These are phyloP conservation scores for Chorisops tibialis DNA, from an alignment of 2,888 invertebrate genomes.

Conservation along the genomic window DNA sequence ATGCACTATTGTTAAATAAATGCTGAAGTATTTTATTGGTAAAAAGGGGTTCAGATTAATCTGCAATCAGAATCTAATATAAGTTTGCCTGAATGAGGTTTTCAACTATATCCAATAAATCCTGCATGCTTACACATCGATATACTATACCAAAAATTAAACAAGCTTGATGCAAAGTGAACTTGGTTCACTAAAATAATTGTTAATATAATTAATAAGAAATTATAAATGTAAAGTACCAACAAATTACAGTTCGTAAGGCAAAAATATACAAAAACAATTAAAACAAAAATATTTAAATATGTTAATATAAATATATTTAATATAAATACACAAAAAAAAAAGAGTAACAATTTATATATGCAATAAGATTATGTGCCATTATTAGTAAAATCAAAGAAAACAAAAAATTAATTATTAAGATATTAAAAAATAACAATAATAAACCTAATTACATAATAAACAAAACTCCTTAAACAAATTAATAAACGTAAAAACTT, in stretches of 20 bases:
- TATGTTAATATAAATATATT: background rate
- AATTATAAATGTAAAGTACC: no score
- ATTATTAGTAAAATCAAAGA: conserved; percentile 44
- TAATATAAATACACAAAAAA: background rate
- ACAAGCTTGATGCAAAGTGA: no score
- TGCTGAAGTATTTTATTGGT: no score
- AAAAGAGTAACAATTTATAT: conserved; percentile 36
- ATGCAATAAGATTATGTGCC: conserved; percentile 53
- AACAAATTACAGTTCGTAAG: background rate
- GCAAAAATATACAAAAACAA: background rate
- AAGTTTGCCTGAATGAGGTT: no score
- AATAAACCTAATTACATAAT: background rate
- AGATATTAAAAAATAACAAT: conserved; percentile 22
- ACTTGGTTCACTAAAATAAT: no score
- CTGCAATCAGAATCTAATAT: no score
- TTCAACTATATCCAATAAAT: no score
- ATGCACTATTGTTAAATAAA: no score
- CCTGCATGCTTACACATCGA: no score
- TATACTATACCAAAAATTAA: no score
- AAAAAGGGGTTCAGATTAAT: no score
- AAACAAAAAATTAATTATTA: conserved; percentile 17
- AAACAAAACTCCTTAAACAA: background rate
- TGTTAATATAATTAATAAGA: no score
- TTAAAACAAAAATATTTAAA: background rate
- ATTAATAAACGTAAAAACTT: background rate